Base-by-base conservation (phyloP, 1,140 invertebrate genomes). In the Microplitis mediator region DNA sequence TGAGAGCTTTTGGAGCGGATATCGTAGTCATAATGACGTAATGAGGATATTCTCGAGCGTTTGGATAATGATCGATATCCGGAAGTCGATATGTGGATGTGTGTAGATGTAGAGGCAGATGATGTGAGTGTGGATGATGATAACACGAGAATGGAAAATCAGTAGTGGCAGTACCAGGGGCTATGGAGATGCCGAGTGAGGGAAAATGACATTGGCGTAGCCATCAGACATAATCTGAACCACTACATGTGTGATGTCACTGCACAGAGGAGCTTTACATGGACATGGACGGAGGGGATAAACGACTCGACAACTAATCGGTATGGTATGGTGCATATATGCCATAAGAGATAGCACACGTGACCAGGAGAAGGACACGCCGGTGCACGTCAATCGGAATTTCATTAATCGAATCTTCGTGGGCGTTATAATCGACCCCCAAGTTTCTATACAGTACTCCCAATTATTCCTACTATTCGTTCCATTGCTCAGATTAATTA, bases 381-480 rank as follows among this genome's bases (percentile, higher is more conserved):
- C 58, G 45, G 9, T 65, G 62, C 35, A 66, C 63, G 63, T 65
- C 35, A 66, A 72, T 66, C 51, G 63, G 54, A 72, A 72, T 72
- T 72, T 65, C 70, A 72, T 72, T 66, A 72, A 72, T 72, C 62
- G 63, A 72, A 72, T 60, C 62, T 50, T 72, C 63, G 70, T 72
- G 62, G 63, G 51, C 54, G 63, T 56, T 62, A 72, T 45, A 31
- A 64, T 11, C 39, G 61, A 36, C 31, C 64, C 34, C 39, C 9
- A 35, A 72, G 13, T 69, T 67, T 52, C 50, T 39, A 16, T 52
- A 67, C 8, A 39, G 50, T 45, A 31, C 2, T 65, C 36, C 23
- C 8, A 39, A 65, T 65, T 65, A 50, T 65, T 50, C 34, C 63
- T 32, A 13, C 11, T 5, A 67, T 67, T 52, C 64, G 4, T 52